phyloP scores from a whole-genome alignment of 2,888 invertebrate species.

The Mylabris sibirica region DNA sequence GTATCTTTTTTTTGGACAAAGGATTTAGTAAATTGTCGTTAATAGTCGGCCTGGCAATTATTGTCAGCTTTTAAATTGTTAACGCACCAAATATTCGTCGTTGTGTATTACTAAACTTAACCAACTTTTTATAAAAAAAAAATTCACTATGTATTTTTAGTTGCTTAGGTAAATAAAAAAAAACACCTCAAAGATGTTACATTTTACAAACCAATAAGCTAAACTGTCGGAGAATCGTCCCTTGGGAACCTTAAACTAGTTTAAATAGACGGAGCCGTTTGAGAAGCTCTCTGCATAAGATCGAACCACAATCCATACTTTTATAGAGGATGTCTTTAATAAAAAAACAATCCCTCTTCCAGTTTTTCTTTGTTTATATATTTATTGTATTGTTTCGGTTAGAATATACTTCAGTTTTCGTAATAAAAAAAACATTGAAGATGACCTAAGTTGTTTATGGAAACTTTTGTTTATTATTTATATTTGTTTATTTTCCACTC shows the following conservation, averaged over 20 bases:
- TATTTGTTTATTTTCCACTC: conserved; percentile 6
- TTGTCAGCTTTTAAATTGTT: background rate
- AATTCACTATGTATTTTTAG: no score
- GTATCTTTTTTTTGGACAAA: background rate
- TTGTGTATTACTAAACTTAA: background rate
- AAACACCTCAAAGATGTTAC: background rate
- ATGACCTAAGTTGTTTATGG: background rate
- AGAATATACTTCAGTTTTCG: background rate
- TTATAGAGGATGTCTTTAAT: background rate
- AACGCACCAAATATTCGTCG: no score
- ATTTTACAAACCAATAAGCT: background rate
- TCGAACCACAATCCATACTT: background rate
- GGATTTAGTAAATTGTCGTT: background rate
- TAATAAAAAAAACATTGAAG: background rate
- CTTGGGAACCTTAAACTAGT: background rate
- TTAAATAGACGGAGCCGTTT: background rate
- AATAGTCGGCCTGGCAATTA: background rate
- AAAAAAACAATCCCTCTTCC: no score
- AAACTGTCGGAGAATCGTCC: background rate
- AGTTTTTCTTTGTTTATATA: no score
- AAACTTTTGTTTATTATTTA: background rate
- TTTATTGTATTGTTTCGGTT: no score
- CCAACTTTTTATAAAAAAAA: background rate
- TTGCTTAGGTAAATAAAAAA: no score
- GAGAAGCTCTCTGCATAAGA: background rate